Base-by-base conservation (phyloP, 2,797 vertebrate species). In the Siniperca undulata region DNA sequence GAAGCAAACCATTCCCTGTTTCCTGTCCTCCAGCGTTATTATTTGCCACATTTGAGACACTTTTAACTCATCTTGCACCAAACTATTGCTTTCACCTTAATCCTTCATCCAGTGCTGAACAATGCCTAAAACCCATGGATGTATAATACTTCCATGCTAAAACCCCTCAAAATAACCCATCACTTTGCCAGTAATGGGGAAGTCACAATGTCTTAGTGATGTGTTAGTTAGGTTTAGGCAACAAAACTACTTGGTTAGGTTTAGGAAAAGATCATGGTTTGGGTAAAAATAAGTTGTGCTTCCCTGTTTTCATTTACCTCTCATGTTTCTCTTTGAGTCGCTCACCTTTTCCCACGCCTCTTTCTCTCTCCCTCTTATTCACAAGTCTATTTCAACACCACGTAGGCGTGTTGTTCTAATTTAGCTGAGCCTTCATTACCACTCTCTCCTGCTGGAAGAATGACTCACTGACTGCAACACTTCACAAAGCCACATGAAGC, bases 391-490 rank as follows among this genome's bases (percentile, higher is more conserved):
- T 91, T 93, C 38, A 55, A 84, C 70, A 82, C 27, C 55, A n/a
- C 9, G 91, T 92, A 91, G 90, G 89, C 88, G 90, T 88, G 56
- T 34, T 48, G 77, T 53, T 89, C 86, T 92, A 86, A 93, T 92
- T 91, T 85, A 78, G 77, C 71, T 5, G 3, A 86, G 80, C 50
- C 78, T 83, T 89, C 80, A 84, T 92, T 86, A 81, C 53, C 68
- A 36, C 82, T 81, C 76, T 82, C 87, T 84, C 78, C 75, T 22
- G 66, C 77, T 84, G 83, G 72, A 80, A 56, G 81, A 85, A 82
- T 93, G 90, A 93, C 59, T 93, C 92, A 94, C 84, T 70, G 81
- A 60, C 86, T 84, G 81, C 85, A 81, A 76, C 75, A 42, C 74
- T 83, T 88, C 60, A 76, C 71, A 79, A 44, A 80, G 69, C 30